Evolutionary conservation across 2,888 invertebrate species (phyloP), one percentile per base, ranked within the genome.

Genomic region (Cotesia congregata): DNA sequence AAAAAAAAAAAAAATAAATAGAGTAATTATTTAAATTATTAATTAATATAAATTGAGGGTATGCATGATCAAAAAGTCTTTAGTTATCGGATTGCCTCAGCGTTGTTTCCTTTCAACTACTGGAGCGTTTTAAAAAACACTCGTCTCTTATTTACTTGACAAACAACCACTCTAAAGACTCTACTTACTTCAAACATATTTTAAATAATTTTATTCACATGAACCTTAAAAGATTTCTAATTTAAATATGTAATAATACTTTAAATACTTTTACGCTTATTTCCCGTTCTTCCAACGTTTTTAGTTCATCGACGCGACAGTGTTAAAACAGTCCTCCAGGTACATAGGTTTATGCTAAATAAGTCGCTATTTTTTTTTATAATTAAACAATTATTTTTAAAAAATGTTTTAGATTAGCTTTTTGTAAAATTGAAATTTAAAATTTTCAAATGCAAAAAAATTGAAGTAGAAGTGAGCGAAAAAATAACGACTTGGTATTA

Each of bases 61-160:
- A 74, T 74, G 89, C 89, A 89, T 89, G 89, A 89, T 89, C 89
- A 89, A 89, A 89, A 89, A 89, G 89, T 89, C 89, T 88, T 88
- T 89, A 89, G 89, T 89, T 89, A 88, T 87, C 81, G 85, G 84
- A 88, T 89, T 89, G 89, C 89, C 89, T 88, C 87, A 89, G 89
- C 89, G 89, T 89, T 88, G 87, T 89, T 89, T 86, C 86, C 87
- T 86, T 82, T 79, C 82, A 83, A 82, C 86, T 85, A 78, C 87
- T 85, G 83, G 83, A 41, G 59, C 50, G 86, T 85, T 86, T 85
- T 30, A 30, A 86, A 62, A 50, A 59, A 59, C 59, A 6, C 62
- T 74, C 50, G 38, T 71, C 30, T 75, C 59, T 65, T 75, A 64
- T 68, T 74, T 76, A 50, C 12, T 7, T 3, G 6, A 50, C 50